Evolutionary conservation across 2,797 vertebrate species (phyloP), one percentile per base, ranked within the genome.

Genomic region (Microcaecilia unicolor): DNA sequence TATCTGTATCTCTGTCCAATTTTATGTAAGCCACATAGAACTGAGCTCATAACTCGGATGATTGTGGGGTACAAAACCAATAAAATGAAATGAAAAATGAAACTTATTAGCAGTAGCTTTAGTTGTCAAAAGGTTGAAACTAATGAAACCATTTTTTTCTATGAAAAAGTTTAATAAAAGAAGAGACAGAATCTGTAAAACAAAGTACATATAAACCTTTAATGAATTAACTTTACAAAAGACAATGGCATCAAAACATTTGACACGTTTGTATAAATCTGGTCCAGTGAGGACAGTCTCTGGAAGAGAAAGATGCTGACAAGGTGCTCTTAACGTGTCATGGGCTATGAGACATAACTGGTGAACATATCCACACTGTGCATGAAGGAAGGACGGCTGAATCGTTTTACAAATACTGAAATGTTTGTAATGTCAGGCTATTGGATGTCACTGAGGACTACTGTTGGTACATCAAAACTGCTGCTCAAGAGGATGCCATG

Each of bases 161-260:
- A 35, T 22, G 32, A 15, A 9, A 24, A 37, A 37, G 22, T 39
- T n/a, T n/a, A 52, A 55, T 41, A 44, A 50, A 47, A 56, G 55
- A 44, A 51, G 58, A 54, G 42, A 50, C 51, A 41, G 42, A 52
- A 56, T 15, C 42, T 53, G 28, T 29, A 65, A 71, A 53, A 48
- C 84, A 74, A 90, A 92, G 84, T 90, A 81, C 86, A 75, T 90
- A 93, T 63, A 97, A 95, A 94, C 67, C 78, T 96, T 93, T 97
- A 96, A 96, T 96, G 88, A 81, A 70, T 88, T 89, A 86, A 86
- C 80, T 72, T 86, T 91, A 89, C 81, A 93, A 97, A 97, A 83
- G 73, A 89, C 81, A 80, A 88, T 84, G 80, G 70, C 83, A 79
- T 85, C 77, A 82, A 87, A 86, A 89, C 89, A 84, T 78, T 51